Evolutionary conservation across 2,113 vertebrate genomes (phyloP).

Genomic region (Cavia porcellus): DNA sequence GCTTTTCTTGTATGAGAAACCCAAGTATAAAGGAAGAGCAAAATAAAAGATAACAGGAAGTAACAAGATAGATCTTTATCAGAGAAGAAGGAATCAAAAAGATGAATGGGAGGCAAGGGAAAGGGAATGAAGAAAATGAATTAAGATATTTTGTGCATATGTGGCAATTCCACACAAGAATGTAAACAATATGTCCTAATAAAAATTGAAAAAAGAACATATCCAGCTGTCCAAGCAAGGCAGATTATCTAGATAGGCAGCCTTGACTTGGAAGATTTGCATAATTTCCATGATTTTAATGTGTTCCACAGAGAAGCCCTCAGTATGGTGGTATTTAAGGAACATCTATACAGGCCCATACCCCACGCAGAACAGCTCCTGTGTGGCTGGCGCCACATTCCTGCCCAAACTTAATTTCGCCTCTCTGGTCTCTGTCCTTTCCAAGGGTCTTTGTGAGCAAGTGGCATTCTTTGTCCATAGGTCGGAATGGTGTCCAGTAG

Average conservation of each 20-base stretch:
- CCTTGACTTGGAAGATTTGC: neutral
- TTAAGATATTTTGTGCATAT: neutral
- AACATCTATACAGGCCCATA: accelerated
- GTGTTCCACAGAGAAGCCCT: neutral
- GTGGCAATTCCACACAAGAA: neutral
- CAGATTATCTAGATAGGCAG: accelerated
- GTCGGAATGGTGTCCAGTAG: too few species aligned
- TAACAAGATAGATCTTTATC: neutral
- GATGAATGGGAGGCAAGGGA: neutral
- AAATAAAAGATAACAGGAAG: neutral
- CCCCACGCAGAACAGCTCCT: accelerated
- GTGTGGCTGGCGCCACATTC: neutral
- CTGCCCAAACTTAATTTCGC: neutral
- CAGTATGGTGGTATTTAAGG: accelerated
- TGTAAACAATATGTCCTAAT: neutral
- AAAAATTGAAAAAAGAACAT: too few species aligned
- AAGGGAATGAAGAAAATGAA: neutral
- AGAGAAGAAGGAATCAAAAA: neutral
- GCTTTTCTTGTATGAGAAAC: neutral
- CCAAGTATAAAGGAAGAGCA: neutral
- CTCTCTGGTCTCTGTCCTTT: neutral
- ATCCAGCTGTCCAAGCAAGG: neutral
- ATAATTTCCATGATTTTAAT: neutral
- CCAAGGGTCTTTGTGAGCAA: neutral
- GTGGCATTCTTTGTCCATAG: neutral